Base-by-base conservation (phyloP, 2,888 invertebrate genomes). In the Mythimna albipuncta region DNA sequence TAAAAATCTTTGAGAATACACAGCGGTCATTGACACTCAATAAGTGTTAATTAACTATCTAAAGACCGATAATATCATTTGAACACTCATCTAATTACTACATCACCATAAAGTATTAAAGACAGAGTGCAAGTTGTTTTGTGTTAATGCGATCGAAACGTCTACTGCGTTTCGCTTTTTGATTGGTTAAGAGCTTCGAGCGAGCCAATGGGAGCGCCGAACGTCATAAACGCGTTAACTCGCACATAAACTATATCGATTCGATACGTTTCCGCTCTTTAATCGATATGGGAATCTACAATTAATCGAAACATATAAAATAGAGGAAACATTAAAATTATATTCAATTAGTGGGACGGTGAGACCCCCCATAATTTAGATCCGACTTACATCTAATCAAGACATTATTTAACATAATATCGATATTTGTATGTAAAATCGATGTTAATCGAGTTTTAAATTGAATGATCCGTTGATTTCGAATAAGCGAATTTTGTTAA, bases 341-440 rank as follows among this genome's bases (percentile, higher is more conserved):
- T 80, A 85, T 84, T 87, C 85, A 87, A 89, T 88, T 82, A 84
- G 76, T 61, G 19, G 50, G 19, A 47, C 16, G 16, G 6, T 47
- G 41, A 68, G 89, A 90, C 89, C 90, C 81, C 90, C 89, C 89
- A 89, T 82, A 78, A 70, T 75, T 83, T 81, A 79, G 41, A 74
- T 76, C 58, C 64, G 75, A 83, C 90, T 91, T 90, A 87, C 88
- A 91, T 91, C 50, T 88, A 87, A 92, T 91, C 85, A 87, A 88
- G 88, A 88, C 78, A 84, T 90, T 88, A 61, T 76, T 89, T 87
- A 83, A 84, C 86, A 89, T 90, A 90, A 89, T 87, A 88, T 87
- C 82, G 83, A 88, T 79, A 86, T 88, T 87, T 87, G 81, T 81
- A 90, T 90, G 89, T 89, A 89, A 89, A 90, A 89, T 87, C 67